A percentile compares a stretch with the other conserved stretches of the same genome.
These are phyloP conservation scores for Coremacera marginata DNA, from an alignment of 2,888 invertebrate genomes.

Conservation along the genomic window DNA sequence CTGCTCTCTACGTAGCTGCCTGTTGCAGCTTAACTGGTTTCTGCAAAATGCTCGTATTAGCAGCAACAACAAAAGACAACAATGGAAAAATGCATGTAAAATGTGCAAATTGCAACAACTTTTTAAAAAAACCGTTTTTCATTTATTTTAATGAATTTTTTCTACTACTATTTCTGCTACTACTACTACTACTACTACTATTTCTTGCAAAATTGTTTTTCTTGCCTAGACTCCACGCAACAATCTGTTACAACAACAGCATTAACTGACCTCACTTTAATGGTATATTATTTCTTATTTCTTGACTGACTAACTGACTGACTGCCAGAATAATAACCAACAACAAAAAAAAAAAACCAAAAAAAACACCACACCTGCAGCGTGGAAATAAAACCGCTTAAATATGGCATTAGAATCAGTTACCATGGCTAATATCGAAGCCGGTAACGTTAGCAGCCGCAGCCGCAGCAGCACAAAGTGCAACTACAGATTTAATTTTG, in stretches of 20 bases:
- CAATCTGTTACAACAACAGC: neutral
- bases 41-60: neutral
- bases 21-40: constrained; percentile 5
- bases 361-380: constrained; percentile 33
- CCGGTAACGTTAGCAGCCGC: neutral
- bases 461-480: constrained; percentile 10
- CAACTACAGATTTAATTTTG: neutral
- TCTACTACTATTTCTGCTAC: neutral
- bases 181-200: neutral
- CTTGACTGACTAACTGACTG: too few relatives aligned
- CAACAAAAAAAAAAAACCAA: neutral
- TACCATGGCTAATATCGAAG: constrained; percentile 19
- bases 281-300: neutral
- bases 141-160: neutral
- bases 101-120: neutral
- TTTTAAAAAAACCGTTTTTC: neutral
- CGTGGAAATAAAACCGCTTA: constrained; percentile 32
- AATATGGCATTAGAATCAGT: constrained; percentile 32
- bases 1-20: neutral
- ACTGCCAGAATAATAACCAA: too few relatives aligned
- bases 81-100: neutral
- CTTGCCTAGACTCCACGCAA: neutral
- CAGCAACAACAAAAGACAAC: neutral
- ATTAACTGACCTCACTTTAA: constrained; percentile 28
- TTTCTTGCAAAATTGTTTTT: neutral